Evolutionary conservation across 2,888 invertebrate genomes (phyloP).

Genomic region (Melipona beecheii): DNA sequence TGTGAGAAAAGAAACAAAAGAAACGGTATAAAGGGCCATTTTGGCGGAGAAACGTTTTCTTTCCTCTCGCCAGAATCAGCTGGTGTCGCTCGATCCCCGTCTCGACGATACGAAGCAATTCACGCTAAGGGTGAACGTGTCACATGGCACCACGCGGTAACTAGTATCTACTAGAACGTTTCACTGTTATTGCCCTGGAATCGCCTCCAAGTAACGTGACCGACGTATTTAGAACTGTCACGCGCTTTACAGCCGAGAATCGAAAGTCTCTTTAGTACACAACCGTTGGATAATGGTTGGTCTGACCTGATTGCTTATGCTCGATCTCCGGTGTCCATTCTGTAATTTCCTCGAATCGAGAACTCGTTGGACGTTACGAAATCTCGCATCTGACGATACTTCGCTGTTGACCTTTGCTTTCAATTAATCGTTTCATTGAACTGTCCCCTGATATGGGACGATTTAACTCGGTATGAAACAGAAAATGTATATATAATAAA

Average conservation of each 20-base stretch:
- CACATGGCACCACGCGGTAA: not conserved
- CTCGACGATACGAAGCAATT: conserved; percentile 14
- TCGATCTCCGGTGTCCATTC: not conserved
- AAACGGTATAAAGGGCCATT: no score
- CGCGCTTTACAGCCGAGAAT: not conserved
- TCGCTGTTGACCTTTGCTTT: not conserved
- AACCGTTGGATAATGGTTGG: not conserved
- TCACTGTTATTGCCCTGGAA: conserved; percentile 8
- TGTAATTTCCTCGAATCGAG: not conserved
- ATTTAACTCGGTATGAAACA: no score
- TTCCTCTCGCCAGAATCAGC: not conserved
- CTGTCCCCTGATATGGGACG: not conserved
- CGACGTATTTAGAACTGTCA: conserved; percentile 1
- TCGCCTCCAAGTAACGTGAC: not conserved
- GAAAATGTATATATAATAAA: no score
- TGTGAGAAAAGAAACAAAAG: no score
- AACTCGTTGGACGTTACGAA: conserved; percentile 7
- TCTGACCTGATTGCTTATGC: not conserved
- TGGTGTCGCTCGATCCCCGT: not conserved
- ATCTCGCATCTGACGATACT: not conserved
- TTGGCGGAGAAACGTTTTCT: no score
- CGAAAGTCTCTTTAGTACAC: not conserved
- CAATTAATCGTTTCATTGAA: not conserved
- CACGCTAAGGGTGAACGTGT: conserved; percentile 3
- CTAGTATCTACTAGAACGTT: conserved; percentile 8